Percentiles rank a stretch among this genome's conserved stretches.
Conservation (phyloP, 2,113 vertebrate species). For the Sceloporus undulatus region DNA sequence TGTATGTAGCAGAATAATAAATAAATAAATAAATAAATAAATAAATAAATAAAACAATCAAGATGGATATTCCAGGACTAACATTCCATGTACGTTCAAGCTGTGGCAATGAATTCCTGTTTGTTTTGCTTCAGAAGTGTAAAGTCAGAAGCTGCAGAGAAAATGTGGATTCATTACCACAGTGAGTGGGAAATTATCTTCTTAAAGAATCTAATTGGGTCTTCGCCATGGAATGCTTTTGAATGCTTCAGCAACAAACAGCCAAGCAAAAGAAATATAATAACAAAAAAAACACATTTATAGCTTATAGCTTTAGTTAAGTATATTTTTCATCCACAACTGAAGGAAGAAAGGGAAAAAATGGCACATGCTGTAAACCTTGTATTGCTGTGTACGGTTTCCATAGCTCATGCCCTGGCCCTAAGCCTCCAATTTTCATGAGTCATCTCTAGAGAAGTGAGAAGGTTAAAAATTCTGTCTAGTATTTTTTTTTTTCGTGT, state of each 20-base stretch:
- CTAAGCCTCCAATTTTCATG: too few relatives aligned
- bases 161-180: conserved; percentile 68
- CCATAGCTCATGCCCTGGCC: too few relatives aligned
- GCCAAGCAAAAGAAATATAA: conserved; percentile 33
- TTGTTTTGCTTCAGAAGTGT: conserved; percentile 67
- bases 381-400: too few relatives aligned
- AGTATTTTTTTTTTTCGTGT: too few relatives aligned
- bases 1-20: neutral
- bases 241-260: conserved; percentile 25
- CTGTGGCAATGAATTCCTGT: conserved; percentile 69
- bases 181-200: conserved; percentile 66
- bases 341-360: conserved; percentile 55
- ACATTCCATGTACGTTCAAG: conserved; percentile 56
- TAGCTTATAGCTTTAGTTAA: conserved; percentile 30
- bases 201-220: conserved; percentile 68
- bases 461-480: too few relatives aligned
- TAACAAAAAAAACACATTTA: conserved; percentile 46
- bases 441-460: too few relatives aligned
- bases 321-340: conserved; percentile 57
- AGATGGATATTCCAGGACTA: conserved; percentile 23
- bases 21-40: conserved; percentile 35
- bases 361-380: too few relatives aligned
- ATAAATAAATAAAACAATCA: too few relatives aligned
- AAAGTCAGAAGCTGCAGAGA: conserved; percentile 69
- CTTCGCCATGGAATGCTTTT: conserved; percentile 64